Conservation (phyloP, 2,888 invertebrate genomes). For the Dermolepida albohirtum region DNA sequence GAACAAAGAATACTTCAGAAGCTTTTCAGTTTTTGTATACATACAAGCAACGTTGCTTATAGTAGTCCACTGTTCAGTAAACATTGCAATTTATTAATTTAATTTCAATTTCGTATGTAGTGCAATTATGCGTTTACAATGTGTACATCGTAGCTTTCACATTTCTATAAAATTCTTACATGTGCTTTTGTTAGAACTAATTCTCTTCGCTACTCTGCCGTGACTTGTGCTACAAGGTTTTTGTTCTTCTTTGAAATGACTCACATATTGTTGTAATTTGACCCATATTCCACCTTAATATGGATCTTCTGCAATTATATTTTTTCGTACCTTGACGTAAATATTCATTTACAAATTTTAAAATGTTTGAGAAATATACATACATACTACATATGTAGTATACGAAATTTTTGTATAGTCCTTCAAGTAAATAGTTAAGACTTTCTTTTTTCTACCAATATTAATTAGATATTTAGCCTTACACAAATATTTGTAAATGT, state of each 20-base stretch:
- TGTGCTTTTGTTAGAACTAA: background rate
- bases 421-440: no score
- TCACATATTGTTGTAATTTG: slow-evolving; percentile 4
- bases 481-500: no score
- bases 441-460: no score
- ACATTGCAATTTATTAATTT: slow-evolving; percentile 1
- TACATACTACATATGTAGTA: no score
- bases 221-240: slow-evolving; percentile 5
- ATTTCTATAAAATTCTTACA: background rate
- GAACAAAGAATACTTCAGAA: no score
- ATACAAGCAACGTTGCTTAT: no score
- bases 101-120: background rate
- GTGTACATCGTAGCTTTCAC: background rate
- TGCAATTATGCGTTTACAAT: no score
- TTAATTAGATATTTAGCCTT: no score
- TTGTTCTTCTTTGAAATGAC: slow-evolving; percentile 2
- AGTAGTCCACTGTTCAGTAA: background rate
- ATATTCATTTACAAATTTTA: no score
- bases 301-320: slow-evolving; percentile 6
- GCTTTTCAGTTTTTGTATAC: no score
- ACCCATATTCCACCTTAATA: background rate
- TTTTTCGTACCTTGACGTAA: background rate
- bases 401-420: no score
- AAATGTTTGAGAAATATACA: no score
- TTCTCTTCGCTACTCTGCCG: slow-evolving; percentile 13